Evolutionary conservation across 92 coral and sea anemone genomes (phyloP).

Genomic region (Montipora capitata): DNA sequence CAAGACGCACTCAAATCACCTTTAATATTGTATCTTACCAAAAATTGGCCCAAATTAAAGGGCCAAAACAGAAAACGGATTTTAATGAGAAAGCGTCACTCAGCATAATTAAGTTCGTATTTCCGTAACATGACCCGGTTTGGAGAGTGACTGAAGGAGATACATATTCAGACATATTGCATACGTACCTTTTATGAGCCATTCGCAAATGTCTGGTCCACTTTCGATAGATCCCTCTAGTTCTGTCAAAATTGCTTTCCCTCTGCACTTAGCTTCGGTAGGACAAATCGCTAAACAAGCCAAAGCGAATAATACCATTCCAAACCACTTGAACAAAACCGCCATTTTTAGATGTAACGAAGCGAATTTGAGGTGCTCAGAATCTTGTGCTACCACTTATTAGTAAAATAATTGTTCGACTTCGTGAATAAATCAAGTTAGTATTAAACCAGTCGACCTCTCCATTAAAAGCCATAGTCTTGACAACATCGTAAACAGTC

Average conservation of each 20-base stretch:
- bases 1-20: too few species aligned
- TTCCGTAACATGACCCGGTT: too few species aligned
- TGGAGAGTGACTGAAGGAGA: too few species aligned
- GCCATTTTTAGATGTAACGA: slow-evolving; percentile 1
- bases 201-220: slow-evolving; percentile 76
- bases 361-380: neutral
- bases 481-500: slow-evolving; percentile 8
- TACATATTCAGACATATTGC: too few species aligned
- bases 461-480: neutral
- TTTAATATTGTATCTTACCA: too few species aligned
- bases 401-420: neutral
- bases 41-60: too few species aligned
- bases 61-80: too few species aligned
- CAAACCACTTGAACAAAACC: neutral
- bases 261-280: slow-evolving; percentile 77
- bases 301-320: neutral
- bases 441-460: slow-evolving; percentile 3
- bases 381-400: neutral
- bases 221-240: slow-evolving; percentile 76
- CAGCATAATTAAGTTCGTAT: too few species aligned
- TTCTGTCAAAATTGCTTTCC: slow-evolving; percentile 74
- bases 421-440: neutral
- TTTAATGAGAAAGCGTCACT: too few species aligned
- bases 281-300: neutral
- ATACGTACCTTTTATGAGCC: slow-evolving; percentile 84